Evolutionary conservation across 2,113 vertebrate genomes (phyloP).

Genomic region (Canis aureus): DNA sequence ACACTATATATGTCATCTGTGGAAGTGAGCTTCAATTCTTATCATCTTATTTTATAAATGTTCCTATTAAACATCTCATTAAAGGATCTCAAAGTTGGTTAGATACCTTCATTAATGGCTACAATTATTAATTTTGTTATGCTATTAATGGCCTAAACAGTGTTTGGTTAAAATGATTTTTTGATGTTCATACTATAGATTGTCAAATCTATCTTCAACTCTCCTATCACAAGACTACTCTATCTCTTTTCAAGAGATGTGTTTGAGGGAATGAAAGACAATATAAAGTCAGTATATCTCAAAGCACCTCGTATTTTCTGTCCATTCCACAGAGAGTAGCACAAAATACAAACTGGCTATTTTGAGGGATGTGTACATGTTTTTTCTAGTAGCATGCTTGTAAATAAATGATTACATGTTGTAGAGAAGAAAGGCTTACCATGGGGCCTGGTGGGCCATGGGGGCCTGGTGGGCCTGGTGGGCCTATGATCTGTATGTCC

Average conservation of each 20-base stretch:
- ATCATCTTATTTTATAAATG: background rate
- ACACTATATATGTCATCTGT: background rate
- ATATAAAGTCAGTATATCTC: background rate
- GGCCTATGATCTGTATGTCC: conserved; percentile 92
- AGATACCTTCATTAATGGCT: background rate
- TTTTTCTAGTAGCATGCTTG: background rate
- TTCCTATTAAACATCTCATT: background rate
- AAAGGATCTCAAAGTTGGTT: background rate
- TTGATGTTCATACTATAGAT: background rate
- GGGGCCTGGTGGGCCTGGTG: conserved; percentile 94
- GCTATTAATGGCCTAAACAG: background rate
- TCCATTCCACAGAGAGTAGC: background rate
- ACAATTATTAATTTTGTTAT: background rate
- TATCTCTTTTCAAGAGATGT: background rate
- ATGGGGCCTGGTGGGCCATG: conserved; percentile 98
- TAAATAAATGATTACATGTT: conserved; percentile 8
- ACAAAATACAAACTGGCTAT: background rate
- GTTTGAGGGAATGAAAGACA: background rate
- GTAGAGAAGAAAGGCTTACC: conserved; percentile 89
- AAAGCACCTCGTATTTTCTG: background rate
- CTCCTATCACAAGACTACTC: background rate
- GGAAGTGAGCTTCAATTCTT: background rate
- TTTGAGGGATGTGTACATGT: background rate
- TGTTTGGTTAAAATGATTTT: background rate
- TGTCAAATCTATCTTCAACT: background rate